Evolutionary conservation across 2,888 invertebrate genomes (phyloP), one percentile per base, ranked within the genome.

Genomic region (Suillia variegata): DNA sequence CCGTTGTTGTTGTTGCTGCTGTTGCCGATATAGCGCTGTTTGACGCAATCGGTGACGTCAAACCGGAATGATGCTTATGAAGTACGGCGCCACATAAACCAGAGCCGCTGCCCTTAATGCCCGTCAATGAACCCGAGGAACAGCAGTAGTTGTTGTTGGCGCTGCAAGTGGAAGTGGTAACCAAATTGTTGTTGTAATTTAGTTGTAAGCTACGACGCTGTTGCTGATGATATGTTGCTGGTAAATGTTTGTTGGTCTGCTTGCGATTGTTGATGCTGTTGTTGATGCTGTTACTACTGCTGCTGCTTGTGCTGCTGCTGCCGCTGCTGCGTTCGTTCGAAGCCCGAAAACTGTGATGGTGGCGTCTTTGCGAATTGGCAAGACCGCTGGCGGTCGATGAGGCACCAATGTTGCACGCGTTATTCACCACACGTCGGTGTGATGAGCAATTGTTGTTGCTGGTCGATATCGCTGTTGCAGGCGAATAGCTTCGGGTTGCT

Each of bases 161-260:
- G 56, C 61, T 58, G 57, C 70, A 73, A 62, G 70, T 67, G 59
- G 71, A 69, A 33, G 70, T 75, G 62, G 77, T 74, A 58, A 77
- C 77, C 62, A 75, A 68, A 62, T 76, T 75, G 69, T 73, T 77
- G 56, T 73, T 75, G 65, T 80, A 81, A 66, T 74, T 81, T 13
- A 80, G 69, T 58, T 79, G 80, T 22, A 81, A 66, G 48, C 81
- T 81, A 55, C 75, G 76, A n/a, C 80, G 70, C 68, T 80, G 80
- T 57, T 80, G 77, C 8, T 60, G 61, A 26, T 59, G 45, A 6
- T 73, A 66, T 3, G 71, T 67, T 4, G 71, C 58, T 5, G 72
- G 72, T 65, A 72, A 60, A 24, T 72, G 75, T 50, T 74, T 72
- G n/a, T n/a, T n/a, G 0, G 72, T 71, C 54, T 67, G 65, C 26